Evolutionary conservation across 2,113 vertebrate genomes (phyloP), one percentile per base, ranked within the genome.

Genomic region (Platichthys stellatus): DNA sequence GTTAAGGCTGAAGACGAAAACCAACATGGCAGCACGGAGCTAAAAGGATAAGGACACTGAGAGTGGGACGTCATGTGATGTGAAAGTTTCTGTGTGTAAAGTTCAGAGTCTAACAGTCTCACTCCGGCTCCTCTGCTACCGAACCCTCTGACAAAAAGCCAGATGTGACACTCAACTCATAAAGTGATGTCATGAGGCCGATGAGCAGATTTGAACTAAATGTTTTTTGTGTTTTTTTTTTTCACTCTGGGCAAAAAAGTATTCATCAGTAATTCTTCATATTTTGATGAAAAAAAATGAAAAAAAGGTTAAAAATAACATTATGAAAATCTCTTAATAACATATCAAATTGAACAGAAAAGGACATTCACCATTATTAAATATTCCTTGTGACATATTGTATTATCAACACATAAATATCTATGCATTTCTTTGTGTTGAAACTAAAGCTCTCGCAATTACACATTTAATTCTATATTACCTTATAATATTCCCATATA

Each of bases 371-470:
- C 90, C 80, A 86, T 92, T 92, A 92, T 90, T 92, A 94, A 96
- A 97, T 97, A 96, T 95, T 97, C 94, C 94, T 95, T 95, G 95
- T 96, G 97, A 96, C 97, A 97, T 97, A 97, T 96, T 97, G 84
- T 92, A 96, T 97, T 96, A 96, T 96, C 95, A 96, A 96, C 96
- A 96, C 95, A 93, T 92, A 92, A 90, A 94, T 96, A 96, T 95
- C 94, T 96, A 91, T 97, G 89, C 91, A 92, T 93, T 91, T 94
- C 92, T 94, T 85, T 90, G 95, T 96, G 96, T 96, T 95, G 94
- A 98, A 98, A 97, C 96, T 97, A 94, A 96, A 97, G 96, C 96
- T 97, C 96, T 97, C 94, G 94, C 95, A 96, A 95, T 94, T 95
- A 95, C 96, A 94, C 93, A 95, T 89, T 93, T 84, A 80, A 93